Evolutionary conservation across 2,797 vertebrate species (phyloP).

Genomic region (Anabas testudineus): DNA sequence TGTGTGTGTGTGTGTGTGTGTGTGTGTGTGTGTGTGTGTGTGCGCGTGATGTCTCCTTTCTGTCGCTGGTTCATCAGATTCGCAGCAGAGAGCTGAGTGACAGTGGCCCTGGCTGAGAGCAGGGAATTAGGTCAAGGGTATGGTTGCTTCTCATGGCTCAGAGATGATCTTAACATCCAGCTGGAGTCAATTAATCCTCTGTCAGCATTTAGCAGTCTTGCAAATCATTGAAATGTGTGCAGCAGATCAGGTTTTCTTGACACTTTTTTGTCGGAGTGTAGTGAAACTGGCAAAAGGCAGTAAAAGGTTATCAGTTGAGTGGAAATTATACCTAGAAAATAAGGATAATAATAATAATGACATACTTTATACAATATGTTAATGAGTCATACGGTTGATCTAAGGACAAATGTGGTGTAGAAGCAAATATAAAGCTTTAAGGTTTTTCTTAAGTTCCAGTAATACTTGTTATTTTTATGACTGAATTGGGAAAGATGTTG

Average conservation of each 20-base stretch:
- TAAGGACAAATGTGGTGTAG: too few species aligned
- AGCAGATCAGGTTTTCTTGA: neutral
- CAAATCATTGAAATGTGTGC: slow-evolving; percentile 49
- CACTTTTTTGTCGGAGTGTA: slow-evolving; percentile 5
- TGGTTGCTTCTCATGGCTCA: slow-evolving; percentile 52
- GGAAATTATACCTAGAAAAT: neutral
- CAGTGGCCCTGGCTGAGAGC: slow-evolving; percentile 51
- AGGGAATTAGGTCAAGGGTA: slow-evolving; percentile 78
- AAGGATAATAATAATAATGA: too few species aligned
- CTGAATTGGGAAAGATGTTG: too few species aligned
- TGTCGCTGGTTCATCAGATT: slow-evolving; percentile 58
- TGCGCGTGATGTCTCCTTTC: slow-evolving; percentile 35
- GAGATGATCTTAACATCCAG: slow-evolving; percentile 63
- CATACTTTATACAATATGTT: neutral
- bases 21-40: neutral
- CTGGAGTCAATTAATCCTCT: slow-evolving; percentile 65
- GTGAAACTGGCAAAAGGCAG: neutral
- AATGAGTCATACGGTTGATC: neutral
- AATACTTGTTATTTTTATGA: neutral
- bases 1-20: slow-evolving; percentile 1
- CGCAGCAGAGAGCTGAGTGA: slow-evolving; percentile 60
- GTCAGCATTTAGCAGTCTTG: slow-evolving; percentile 61
- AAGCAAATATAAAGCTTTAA: neutral
- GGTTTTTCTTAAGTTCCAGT: neutral
- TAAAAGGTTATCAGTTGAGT: neutral